Percentiles rank a stretch among this genome's conserved stretches.
These are phyloP conservation scores for Grus americana DNA, from an alignment of 2,113 vertebrate species.

Conservation along the genomic window DNA sequence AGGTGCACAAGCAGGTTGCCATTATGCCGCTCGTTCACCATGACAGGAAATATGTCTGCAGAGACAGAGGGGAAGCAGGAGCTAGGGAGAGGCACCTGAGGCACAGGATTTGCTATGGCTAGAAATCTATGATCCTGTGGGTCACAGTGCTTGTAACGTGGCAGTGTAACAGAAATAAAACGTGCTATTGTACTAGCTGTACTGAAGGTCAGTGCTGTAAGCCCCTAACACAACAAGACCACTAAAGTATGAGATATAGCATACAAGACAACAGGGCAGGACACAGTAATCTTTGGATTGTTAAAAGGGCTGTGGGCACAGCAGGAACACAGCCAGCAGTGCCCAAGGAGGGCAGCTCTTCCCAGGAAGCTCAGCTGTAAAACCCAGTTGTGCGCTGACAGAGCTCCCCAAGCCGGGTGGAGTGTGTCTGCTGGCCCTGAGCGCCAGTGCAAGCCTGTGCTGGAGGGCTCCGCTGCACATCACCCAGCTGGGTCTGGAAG, in stretches of 20 bases:
- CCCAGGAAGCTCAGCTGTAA: background rate
- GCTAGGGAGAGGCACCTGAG: background rate
- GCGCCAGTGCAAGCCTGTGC: background rate
- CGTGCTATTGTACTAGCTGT: background rate
- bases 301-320: accelerated
- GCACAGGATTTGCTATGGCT: background rate
- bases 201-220: background rate
- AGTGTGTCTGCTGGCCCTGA: accelerated
- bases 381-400: no score
- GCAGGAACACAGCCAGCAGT: background rate
- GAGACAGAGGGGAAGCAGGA: background rate
- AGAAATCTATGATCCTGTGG: no score
- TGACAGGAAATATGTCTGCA: conserved; percentile 30
- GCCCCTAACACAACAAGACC: background rate
- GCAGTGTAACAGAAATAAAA: background rate
- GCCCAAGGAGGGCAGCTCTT: background rate
- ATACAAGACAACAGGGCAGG: no score
- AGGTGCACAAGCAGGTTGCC: conserved; percentile 86
- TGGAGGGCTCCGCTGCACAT: background rate
- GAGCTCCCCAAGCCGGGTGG: background rate
- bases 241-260: accelerated
- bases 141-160: background rate
- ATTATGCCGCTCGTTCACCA: conserved; percentile 79
- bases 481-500: background rate
- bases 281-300: accelerated